Percentiles rank a stretch among this genome's conserved stretches.
These are phyloP conservation scores for Formica aserva DNA, from an alignment of 2,888 invertebrate genomes.

Conservation along the genomic window DNA sequence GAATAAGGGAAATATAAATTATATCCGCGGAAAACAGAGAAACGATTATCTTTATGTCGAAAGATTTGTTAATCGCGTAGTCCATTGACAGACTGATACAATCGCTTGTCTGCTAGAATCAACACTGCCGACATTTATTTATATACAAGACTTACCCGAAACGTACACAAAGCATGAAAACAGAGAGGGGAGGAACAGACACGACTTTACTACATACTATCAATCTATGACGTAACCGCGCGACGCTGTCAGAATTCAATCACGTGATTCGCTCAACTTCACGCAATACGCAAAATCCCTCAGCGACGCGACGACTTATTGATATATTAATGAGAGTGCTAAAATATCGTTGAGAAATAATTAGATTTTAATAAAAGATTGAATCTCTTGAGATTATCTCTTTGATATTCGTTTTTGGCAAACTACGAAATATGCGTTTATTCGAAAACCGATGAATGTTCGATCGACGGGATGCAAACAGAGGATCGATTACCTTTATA, in stretches of 20 bases:
- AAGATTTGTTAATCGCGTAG: neutral
- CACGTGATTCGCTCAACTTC: neutral
- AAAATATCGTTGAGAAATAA: neutral
- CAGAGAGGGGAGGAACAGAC: neutral
- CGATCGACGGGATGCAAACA: neutral
- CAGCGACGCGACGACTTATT: neutral
- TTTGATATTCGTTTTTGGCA: neutral
- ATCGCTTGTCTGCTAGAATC: neutral
- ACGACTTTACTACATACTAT: neutral
- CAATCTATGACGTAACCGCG: too few relatives aligned
- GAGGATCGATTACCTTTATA: neutral
- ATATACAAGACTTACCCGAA: neutral
- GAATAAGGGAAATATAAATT: neutral
- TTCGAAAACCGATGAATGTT: neutral
- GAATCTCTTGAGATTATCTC: neutral
- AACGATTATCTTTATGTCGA: neutral
- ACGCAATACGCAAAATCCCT: neutral
- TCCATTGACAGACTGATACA: neutral
- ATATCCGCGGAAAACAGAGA: neutral
- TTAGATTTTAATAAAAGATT: neutral
- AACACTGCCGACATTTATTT: neutral
- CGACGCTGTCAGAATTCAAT: neutral
- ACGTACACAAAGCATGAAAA: too few relatives aligned
- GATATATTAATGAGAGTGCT: neutral
- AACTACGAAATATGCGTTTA: neutral